phyloP scores from a whole-genome alignment of 2,888 invertebrate genomes.

The Lycaena phlaeas region DNA sequence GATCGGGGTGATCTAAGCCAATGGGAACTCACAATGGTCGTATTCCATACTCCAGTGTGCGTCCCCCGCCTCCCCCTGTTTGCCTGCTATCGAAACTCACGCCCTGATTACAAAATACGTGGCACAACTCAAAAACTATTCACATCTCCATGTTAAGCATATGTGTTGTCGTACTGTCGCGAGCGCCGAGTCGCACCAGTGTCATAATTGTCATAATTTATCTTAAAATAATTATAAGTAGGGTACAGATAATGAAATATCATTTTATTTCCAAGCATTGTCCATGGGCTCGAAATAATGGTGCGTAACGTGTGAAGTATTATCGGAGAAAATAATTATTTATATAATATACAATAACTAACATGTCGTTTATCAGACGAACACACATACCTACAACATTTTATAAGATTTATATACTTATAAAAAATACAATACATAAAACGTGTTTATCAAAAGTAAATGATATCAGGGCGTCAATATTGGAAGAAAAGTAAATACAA shows the following conservation, averaged over 20 bases:
- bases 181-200: slow-evolving; percentile 54
- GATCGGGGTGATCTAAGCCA: slow-evolving; percentile 26
- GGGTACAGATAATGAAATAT: too few species aligned
- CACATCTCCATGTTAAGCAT: slow-evolving; percentile 52
- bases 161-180: slow-evolving; percentile 43
- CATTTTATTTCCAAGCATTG: neutral
- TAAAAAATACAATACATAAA: slow-evolving; percentile 20
- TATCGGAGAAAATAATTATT: too few species aligned
- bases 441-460: slow-evolving; percentile 24
- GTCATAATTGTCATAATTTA: slow-evolving; percentile 32
- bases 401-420: neutral
- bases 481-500: slow-evolving; percentile 25
- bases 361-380: neutral
- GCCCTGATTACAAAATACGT: slow-evolving; percentile 56
- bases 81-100: slow-evolving; percentile 61
- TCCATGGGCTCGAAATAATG: neutral
- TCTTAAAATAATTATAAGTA: neutral
- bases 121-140: slow-evolving; percentile 72
- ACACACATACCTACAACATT: neutral
- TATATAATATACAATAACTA: neutral
- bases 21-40: slow-evolving; percentile 42
- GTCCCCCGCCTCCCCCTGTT: slow-evolving; percentile 68
- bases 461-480: slow-evolving; percentile 61
- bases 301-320: too few species aligned
- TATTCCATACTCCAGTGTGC: slow-evolving; percentile 34